Evolutionary conservation across 2,113 vertebrate genomes (phyloP).

Genomic region (Dissostichus mawsoni): DNA sequence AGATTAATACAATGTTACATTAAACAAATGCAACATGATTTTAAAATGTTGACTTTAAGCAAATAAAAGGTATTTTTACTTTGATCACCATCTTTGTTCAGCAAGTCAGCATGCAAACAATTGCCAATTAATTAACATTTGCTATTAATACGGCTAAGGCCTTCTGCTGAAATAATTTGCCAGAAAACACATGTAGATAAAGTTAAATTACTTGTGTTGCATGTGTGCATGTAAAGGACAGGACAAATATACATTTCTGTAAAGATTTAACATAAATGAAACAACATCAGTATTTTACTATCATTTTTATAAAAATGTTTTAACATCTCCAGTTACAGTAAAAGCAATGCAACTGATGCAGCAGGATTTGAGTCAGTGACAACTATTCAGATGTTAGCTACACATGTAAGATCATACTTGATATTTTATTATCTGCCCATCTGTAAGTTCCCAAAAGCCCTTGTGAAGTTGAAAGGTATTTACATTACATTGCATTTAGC

Average conservation of each 20-base stretch:
- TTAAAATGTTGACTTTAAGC: neutral
- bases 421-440: constrained; percentile 2
- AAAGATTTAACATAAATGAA: neutral
- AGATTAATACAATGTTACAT: neutral
- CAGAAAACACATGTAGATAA: neutral
- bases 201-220: too few relatives aligned
- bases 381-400: neutral
- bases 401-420: neutral
- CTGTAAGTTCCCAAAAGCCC: constrained; percentile 7
- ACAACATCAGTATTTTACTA: neutral
- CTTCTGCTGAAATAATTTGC: neutral
- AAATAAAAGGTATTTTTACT: neutral
- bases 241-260: neutral
- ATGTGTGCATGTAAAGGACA: neutral
- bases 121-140: neutral
- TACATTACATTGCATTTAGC: too few relatives aligned
- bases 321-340: neutral
- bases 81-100: too few relatives aligned
- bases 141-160: neutral
- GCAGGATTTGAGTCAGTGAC: neutral
- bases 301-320: neutral
- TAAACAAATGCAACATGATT: neutral
- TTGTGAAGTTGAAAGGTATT: neutral
- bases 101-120: neutral
- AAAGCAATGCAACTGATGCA: neutral